Evolutionary conservation across 2,113 vertebrate species (phyloP), one percentile per base, ranked within the genome.

Genomic region (Notothenia coriiceps): DNA sequence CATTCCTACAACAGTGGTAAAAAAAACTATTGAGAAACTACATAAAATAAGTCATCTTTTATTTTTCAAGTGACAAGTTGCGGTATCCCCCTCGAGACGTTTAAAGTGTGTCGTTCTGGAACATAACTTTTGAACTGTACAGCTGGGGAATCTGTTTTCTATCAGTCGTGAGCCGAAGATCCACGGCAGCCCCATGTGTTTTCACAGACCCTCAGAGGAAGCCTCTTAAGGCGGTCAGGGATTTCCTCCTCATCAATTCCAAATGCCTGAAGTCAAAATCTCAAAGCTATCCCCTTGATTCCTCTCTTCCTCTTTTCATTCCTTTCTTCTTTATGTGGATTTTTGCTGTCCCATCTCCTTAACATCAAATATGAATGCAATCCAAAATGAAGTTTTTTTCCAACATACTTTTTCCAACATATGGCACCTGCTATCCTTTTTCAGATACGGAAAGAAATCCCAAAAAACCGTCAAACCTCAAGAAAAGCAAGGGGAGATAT

Each of bases 241-340:
- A 92, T 92, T 92, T 91, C 85, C 83, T 87, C 65, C 80, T 86
- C 86, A 90, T 92, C 82, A 88, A 73, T 60, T 86, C 80, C 49
- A 11, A 10, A 67, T 40, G 80, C 78, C 86, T 1, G 29, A 8
- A 88, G 84, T 86, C 59, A 70, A 66, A 73, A 55, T 77, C 46
- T 69, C 61, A 29, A 72, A 86, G 64, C 77, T 74, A 66, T 79
- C 72, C 70, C 60, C 62, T 55, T 79, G 54, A 88, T 86, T 89
- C 81, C 52, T 57, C 25, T 61, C 73, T 81, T 70, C 74, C 67
- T 49, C n/a, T 44, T 8, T 50, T 68, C 61, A 74, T 82, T 80
- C 44, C 69, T 64, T 75, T 78, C 15, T 82, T 87, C 74, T 9
- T 52, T 68, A 20, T 73, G 25, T 56, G 46, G 52, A 76, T 55